phyloP scores from a whole-genome alignment of 2,797 vertebrate genomes.

The Spinus olivaceus region DNA sequence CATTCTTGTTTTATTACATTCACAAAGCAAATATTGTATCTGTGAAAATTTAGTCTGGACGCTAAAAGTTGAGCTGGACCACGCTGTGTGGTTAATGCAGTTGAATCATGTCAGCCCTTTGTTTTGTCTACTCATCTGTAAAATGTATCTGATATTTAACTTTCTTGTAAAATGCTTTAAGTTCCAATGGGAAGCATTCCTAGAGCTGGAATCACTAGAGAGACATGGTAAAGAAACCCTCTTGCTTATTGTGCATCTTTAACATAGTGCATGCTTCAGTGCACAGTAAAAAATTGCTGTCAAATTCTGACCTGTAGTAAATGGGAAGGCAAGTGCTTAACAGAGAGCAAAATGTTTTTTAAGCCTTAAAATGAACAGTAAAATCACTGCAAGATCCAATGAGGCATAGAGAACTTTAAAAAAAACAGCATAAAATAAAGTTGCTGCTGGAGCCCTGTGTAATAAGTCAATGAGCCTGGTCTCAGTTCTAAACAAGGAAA shows the following conservation, averaged over 20 bases:
- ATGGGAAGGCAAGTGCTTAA: neutral
- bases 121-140: neutral
- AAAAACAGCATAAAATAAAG: neutral
- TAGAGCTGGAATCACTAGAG: neutral
- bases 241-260: neutral
- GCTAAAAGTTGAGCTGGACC: neutral
- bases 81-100: neutral
- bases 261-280: neutral
- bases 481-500: neutral
- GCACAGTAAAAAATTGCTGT: constrained; percentile 11
- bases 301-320: constrained; percentile 21
- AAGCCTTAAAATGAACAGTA: neutral
- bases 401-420: neutral
- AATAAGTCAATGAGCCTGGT: neutral
- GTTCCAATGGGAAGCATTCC: neutral
- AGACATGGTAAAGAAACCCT: neutral
- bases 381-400: constrained; percentile 10
- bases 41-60: neutral
- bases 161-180: neutral
- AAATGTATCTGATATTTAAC: neutral
- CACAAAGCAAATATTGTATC: neutral
- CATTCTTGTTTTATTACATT: neutral
- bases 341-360: neutral
- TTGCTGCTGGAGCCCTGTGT: neutral
- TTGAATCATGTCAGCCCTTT: neutral